Percentiles rank a stretch among this genome's conserved stretches.
Conservation (phyloP, 1,140 invertebrate genomes). For the Centruroides sculpturatus region DNA sequence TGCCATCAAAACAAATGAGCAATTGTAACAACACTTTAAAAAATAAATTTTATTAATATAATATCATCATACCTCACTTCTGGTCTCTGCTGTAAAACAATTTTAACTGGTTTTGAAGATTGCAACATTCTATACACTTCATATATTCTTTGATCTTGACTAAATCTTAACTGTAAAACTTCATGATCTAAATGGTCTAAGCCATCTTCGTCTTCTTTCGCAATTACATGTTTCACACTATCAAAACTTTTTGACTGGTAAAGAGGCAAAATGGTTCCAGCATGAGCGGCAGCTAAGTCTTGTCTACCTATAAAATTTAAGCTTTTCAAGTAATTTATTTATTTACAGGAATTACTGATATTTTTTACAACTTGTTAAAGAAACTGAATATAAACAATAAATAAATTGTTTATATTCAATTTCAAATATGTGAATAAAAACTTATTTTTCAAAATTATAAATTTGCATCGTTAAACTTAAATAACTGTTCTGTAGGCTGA, state of each 20-base stretch:
- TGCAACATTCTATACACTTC: conserved; percentile 73
- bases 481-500: too few species aligned
- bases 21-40: too few species aligned
- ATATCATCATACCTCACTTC: conserved; percentile 47
- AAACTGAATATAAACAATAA: neutral
- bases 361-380: neutral
- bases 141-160: conserved; percentile 53
- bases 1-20: too few species aligned
- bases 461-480: too few species aligned
- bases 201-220: conserved; percentile 42
- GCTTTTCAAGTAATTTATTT: neutral
- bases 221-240: neutral
- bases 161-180: conserved; percentile 37
- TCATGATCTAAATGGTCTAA: conserved; percentile 47
- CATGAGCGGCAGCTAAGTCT: conserved; percentile 25
- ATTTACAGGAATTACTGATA: neutral
- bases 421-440: neutral
- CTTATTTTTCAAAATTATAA: too few species aligned
- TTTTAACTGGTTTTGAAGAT: conserved; percentile 72
- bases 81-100: conserved; percentile 70
- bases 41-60: too few species aligned
- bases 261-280: neutral
- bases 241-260: neutral
- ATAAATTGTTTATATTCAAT: neutral
- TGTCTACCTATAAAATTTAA: conserved; percentile 24